Evolutionary conservation across 1,140 invertebrate species (phyloP).

Genomic region (Whitmania pigra): DNA sequence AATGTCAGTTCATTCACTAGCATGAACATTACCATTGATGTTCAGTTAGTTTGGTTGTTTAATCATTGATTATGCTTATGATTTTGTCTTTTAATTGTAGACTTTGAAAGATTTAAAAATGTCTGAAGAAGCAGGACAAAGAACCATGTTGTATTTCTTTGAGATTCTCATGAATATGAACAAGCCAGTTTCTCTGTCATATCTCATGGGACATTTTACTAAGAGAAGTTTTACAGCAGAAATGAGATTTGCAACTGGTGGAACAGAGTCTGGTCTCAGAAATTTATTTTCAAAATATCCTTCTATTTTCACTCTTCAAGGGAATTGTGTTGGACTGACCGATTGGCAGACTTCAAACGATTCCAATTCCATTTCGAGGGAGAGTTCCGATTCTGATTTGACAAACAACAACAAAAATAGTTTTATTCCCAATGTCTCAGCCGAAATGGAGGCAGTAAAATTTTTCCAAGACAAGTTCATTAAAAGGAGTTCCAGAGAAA

Average conservation of each 20-base stretch:
- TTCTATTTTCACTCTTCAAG: conserved; percentile 42
- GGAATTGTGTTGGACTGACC: conserved; percentile 33
- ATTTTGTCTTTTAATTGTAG: neutral
- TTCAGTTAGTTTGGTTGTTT: too few species aligned
- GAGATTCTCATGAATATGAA: conserved; percentile 43
- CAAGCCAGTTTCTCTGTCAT: conserved; percentile 38
- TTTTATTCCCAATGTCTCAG: conserved; percentile 35
- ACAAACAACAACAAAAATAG: neutral
- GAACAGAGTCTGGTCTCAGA: conserved; percentile 42
- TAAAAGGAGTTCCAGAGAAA: conserved; percentile 40
- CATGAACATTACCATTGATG: too few species aligned
- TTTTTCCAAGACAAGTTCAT: conserved; percentile 40
- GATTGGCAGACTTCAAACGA: neutral
- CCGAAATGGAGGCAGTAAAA: conserved; percentile 42
- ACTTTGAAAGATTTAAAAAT: neutral
- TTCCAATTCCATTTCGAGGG: conserved; percentile 7
- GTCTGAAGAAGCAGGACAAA: conserved; percentile 39
- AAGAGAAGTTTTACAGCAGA: conserved; percentile 42
- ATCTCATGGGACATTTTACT: conserved; percentile 41
- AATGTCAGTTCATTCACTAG: too few species aligned
- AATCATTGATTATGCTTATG: neutral
- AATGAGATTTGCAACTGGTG: conserved; percentile 42
- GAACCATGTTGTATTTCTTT: conserved; percentile 44
- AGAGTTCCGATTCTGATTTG: conserved; percentile 22
- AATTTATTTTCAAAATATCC: conserved; percentile 44